Percentiles rank a stretch among this genome's conserved stretches.
These are phyloP conservation scores for Watsonalla cultraria DNA, from an alignment of 2,888 invertebrate species.

Conservation along the genomic window DNA sequence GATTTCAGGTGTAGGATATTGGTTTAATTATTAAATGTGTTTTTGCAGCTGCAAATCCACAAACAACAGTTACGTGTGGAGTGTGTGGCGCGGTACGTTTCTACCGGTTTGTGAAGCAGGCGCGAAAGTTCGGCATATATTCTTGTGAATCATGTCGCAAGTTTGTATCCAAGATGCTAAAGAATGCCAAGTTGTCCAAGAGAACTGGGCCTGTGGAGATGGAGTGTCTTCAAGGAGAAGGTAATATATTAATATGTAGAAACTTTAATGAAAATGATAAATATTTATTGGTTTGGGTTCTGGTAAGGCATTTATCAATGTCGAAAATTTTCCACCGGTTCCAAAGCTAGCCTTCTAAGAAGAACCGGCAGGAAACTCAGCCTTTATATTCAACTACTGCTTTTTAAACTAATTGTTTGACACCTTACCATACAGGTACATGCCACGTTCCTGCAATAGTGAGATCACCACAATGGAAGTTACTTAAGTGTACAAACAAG, in stretches of 20 bases:
- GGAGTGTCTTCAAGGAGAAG: constrained; percentile 84
- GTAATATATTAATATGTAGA: constrained; percentile 25
- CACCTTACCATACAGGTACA: constrained; percentile 67
- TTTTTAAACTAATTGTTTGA: constrained; percentile 1
- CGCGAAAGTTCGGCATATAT: constrained; percentile 89
- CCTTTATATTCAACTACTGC: not conserved
- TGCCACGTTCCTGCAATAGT: constrained; percentile 86
- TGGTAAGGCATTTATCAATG: too few relatives aligned
- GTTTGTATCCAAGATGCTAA: constrained; percentile 90
- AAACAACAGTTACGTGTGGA: constrained; percentile 85
- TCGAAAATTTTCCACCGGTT: too few relatives aligned
- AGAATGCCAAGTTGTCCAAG: constrained; percentile 80
- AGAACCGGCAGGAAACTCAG: too few relatives aligned
- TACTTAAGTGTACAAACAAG: constrained; percentile 83
- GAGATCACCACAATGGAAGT: constrained; percentile 84
- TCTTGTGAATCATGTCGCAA: constrained; percentile 92
- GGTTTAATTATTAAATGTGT: constrained; percentile 5
- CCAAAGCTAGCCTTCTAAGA: not conserved
- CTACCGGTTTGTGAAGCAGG: constrained; percentile 87
- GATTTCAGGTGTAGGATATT: too few relatives aligned
- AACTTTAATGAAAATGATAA: too few relatives aligned
- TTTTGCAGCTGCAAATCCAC: constrained; percentile 73
- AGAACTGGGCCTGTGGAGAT: constrained; percentile 74
- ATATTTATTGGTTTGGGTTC: not conserved
- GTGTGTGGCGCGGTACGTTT: constrained; percentile 88